Percentiles rank a stretch among this genome's conserved stretches.
Conservation (phyloP, 2,113 vertebrate species). For the Glareola pratincola region DNA sequence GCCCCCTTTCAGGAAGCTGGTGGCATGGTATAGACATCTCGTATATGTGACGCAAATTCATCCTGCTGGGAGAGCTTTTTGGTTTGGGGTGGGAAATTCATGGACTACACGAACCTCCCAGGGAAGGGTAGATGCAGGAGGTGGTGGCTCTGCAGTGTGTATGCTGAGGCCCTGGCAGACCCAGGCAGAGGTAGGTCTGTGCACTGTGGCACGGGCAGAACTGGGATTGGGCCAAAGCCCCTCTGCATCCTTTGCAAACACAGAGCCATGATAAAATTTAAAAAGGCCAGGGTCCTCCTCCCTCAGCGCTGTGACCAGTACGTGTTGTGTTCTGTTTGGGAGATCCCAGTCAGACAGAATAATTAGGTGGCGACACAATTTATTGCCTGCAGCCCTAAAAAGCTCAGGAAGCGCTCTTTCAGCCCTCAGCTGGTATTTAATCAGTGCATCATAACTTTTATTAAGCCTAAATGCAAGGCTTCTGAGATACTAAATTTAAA, state of each 20-base stretch:
- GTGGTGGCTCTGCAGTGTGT: background rate
- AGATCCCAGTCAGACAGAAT: slow-evolving; percentile 51
- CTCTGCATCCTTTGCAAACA: background rate
- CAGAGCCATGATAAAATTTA: background rate
- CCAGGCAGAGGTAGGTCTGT: background rate
- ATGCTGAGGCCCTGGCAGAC: background rate
- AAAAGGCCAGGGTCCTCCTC: background rate
- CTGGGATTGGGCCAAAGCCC: background rate
- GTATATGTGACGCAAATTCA: fast-evolving
- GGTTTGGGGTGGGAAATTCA: background rate
- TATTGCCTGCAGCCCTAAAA: slow-evolving; percentile 57
- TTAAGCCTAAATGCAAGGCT: slow-evolving; percentile 66
- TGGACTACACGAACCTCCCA: background rate
- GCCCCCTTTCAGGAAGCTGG: background rate
- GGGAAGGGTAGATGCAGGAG: fast-evolving
- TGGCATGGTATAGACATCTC: background rate
- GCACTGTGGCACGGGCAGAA: background rate
- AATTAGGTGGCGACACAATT: slow-evolving; percentile 68
- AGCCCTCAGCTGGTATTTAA: slow-evolving; percentile 70
- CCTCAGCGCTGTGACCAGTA: background rate
- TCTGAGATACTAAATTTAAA: slow-evolving; percentile 72
- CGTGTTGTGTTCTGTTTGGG: slow-evolving; percentile 18
- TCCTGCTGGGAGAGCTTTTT: background rate
- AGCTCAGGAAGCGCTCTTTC: slow-evolving; percentile 64
- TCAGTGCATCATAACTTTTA: slow-evolving; percentile 74